Evolutionary conservation across 2,797 vertebrate species (phyloP).

Genomic region (Gadopsis bispinosus): DNA sequence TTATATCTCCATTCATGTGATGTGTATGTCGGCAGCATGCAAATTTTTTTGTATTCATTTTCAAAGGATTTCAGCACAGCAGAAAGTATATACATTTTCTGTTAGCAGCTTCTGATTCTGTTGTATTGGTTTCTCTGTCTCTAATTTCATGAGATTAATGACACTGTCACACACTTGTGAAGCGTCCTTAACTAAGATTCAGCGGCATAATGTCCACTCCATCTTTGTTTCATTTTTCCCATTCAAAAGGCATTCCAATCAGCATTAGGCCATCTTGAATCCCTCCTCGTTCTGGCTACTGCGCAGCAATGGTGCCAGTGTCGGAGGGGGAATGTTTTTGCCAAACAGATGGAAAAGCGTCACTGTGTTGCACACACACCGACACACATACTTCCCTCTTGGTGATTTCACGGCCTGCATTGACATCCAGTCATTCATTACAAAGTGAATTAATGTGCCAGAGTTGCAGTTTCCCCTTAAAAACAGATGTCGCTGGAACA

Average conservation of each 20-base stretch:
- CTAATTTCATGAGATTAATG: constrained; percentile 82
- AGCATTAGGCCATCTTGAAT: constrained; percentile 83
- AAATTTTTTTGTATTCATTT: constrained; percentile 17
- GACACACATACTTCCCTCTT: constrained; percentile 72
- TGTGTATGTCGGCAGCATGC: background rate
- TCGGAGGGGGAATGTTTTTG: constrained; percentile 76
- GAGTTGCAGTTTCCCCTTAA: constrained; percentile 82
- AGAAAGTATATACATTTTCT: constrained; percentile 46
- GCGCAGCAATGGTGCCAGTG: constrained; percentile 67
- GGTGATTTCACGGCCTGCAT: constrained; percentile 78
- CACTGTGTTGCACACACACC: constrained; percentile 77
- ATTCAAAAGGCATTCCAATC: constrained; percentile 81
- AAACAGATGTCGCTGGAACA: constrained; percentile 82
- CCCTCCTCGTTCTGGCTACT: constrained; percentile 78
- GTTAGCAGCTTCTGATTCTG: constrained; percentile 65
- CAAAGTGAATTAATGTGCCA: constrained; percentile 84
- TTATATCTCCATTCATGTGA: constrained; percentile 3
- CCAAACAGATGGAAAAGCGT: constrained; percentile 85
- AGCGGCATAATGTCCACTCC: constrained; percentile 83
- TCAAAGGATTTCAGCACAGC: constrained; percentile 15
- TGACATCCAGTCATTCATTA: constrained; percentile 84
- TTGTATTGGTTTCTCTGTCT: constrained; percentile 79
- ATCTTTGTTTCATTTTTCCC: constrained; percentile 80
- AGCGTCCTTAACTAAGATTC: constrained; percentile 84
- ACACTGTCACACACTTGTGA: constrained; percentile 80